Evolutionary conservation across 1,140 invertebrate genomes (phyloP), one percentile per base, ranked within the genome.

Genomic region (Lepidurus apus): DNA sequence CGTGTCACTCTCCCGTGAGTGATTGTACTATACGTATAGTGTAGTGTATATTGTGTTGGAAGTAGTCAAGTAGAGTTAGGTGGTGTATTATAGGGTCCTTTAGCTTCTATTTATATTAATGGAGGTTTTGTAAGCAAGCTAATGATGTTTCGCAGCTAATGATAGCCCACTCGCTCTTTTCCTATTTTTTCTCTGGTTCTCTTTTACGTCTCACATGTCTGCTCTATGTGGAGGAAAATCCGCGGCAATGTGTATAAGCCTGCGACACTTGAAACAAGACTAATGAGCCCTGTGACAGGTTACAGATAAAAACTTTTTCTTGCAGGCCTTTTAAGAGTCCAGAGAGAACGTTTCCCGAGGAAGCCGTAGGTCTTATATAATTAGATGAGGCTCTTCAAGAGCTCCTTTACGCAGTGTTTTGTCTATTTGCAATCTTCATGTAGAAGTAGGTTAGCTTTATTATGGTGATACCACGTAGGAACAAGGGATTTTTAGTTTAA

Each of bases 221-320:
- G 34, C 34, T 34, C 34, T 34, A 0, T 34, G 34, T 34, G 34
- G 34, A 34, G 34, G 34, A 4, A 34, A 34, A 34, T 34, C 34
- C 34, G 34, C 34, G 34, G 34, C 34, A 4, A 34, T 34, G 3
- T 34, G 34, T 34, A 34, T 34, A 65, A 65, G 21, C 53, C 53
- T 65, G 53, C 53, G 53, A 65, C 53, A 65, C 53, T 65, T 65
- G 53, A 65, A 34, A 21, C 53, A 65, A 65, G 53, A 65, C 53
- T 65, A 65, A 65, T 65, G 53, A 65, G 53, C 53, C 53, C 21
- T n/a, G 53, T 9, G 53, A 65, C 53, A 65, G 53, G 53, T 65
- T 65, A 65, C 53, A 65, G 53, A 65, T 65, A 65, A n/a, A 65
- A 65, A 65, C 53, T 65, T 65, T 65, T 34, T 34, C 34, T 34